Evolutionary conservation across 2,113 vertebrate species (phyloP), one percentile per base, ranked within the genome.

Genomic region (Indicator indicator): DNA sequence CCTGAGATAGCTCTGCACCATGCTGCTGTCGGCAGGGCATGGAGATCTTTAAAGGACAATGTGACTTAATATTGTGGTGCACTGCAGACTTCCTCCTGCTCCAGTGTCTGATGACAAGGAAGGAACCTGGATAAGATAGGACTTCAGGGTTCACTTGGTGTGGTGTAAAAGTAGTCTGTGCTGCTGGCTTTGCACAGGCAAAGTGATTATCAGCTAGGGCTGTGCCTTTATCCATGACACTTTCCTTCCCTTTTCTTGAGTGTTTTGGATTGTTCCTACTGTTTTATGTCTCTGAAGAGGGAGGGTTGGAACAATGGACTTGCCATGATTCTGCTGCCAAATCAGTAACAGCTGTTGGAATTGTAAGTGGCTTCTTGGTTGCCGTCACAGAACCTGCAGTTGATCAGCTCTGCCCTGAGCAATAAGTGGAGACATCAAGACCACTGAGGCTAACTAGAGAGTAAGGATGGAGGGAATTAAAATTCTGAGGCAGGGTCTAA

Each of bases 291-390:
- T 54, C 36, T 18, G 26, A 58, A 54, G 56, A 84, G 59, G 46
- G 55, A 44, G 69, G 48, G 24, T 84, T 87, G 87, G 56, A 93
- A 42, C 54, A 46, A 30, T 42, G 71, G 75, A 83, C 91, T 90
- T 93, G 77, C 63, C 32, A 4, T 68, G 70, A 93, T 93, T 89
- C 68, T 90, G 44, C 71, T 83, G 62, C 56, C 72, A 95, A 97
- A 96, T 95, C 40, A 86, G 75, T 62, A 93, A 77, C 95, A 96
- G 93, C 94, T 95, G 86, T 60, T 85, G 56, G 63, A 86, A 84
- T 77, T 74, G 46, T 83, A 90, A 75, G 75, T 93, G 89, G 70
- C 83, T 95, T 32, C 85, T 97, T 88, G 82, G 92, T 94, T 93
- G 63, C 77, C 1, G 27, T 93, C n/a, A 6, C 44, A 75, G 92